Base-by-base conservation (phyloP, 2,113 vertebrate species). In the Hirundichthys speculiger region DNA sequence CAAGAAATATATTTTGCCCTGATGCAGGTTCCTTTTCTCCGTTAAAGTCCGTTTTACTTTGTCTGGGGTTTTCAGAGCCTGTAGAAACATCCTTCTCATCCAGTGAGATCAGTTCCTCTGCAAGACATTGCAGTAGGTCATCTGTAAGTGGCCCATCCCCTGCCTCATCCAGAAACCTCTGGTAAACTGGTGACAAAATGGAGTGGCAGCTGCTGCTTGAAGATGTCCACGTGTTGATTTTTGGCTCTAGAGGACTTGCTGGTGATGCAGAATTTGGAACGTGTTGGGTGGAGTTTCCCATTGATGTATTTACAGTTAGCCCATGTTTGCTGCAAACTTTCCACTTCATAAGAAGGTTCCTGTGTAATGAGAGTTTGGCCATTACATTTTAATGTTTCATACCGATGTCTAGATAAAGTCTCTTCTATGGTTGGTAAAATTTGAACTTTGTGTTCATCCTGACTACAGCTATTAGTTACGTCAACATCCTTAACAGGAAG, bases 121-220 rank as follows among this genome's bases (percentile, higher is more conserved):
- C 94, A 66, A 98, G 88, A 89, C 92, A 94, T 52, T 91, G 90
- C 52, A 98, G 88, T 24, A 96, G 75, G 5, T 97, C 94, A 45
- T 96, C 95, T 13, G 94, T 95, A 45, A 94, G 75, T 11, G 92
- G 86, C 42, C 92, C 89, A 1, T 90, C 86, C 21, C 83, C 90
- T 20, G 74, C 73, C 48, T 88, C 89, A 34, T 93, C 90, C 43
- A 89, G 74, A 85, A 83, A 83, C 57, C 59, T 92, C 70, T 86
- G 58, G 64, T 85, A 92, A 48, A 89, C 69, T 12, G 86, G 84
- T 25, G 87, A 87, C 47, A 79, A 25, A 0, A 68, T 34, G 14
- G 66, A 53, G 16, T 69, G 68, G 55, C 55, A 39, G 49, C 51
- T 77, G n/a, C n/a, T n/a, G 40, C 57, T 56, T 4, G 62, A 81